phyloP scores from a whole-genome alignment of 1,140 invertebrate genomes.

The Trypoxylus dichotomus region DNA sequence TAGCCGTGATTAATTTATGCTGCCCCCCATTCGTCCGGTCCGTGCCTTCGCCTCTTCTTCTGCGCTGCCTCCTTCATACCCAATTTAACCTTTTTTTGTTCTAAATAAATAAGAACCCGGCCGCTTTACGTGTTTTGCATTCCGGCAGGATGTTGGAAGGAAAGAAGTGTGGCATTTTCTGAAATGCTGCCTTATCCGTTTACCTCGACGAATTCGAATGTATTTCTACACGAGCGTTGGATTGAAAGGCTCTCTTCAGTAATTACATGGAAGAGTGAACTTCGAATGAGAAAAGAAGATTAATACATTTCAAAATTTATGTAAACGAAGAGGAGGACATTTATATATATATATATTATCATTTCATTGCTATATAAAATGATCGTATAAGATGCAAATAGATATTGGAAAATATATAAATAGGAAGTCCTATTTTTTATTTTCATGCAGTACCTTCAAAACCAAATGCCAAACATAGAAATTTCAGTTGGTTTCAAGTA shows the following conservation, averaged over 20 bases:
- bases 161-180: slow-evolving; percentile 19
- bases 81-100: slow-evolving; percentile 25
- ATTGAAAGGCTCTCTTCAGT: not conserved
- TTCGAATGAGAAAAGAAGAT: too few species aligned
- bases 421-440: too few species aligned
- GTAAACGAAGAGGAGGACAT: not conserved
- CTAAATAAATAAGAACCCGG: slow-evolving; percentile 24
- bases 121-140: slow-evolving; percentile 23
- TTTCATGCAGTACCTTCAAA: too few species aligned
- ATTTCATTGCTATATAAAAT: too few species aligned
- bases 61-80: slow-evolving; percentile 7
- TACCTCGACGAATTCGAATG: not conserved
- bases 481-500: too few species aligned
- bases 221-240: not conserved
- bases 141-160: slow-evolving; percentile 1
- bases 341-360: too few species aligned
- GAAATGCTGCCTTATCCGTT: slow-evolving; percentile 5
- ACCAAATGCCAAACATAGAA: too few species aligned
- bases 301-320: too few species aligned
- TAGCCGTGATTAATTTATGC: slow-evolving; percentile 25
- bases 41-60: not conserved
- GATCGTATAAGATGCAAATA: too few species aligned
- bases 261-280: too few species aligned
- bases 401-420: too few species aligned
- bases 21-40: slow-evolving; percentile 15